Percentiles rank a stretch among this genome's conserved stretches.
Conservation (phyloP, 2,888 invertebrate species). For the Drosophila falleni region DNA sequence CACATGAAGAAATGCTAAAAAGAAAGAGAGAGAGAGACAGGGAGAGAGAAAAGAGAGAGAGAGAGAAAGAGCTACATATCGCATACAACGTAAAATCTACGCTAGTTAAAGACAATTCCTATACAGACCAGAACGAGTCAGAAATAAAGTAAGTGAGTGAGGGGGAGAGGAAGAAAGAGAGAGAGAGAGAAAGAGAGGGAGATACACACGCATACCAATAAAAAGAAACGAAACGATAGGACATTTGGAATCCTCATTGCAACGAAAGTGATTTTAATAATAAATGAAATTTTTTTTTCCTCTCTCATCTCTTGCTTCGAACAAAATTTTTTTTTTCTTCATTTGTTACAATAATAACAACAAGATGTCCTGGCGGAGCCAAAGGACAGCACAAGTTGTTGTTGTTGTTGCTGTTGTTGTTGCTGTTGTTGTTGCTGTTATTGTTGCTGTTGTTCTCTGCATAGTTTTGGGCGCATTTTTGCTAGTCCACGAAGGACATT, state of each 20-base stretch:
- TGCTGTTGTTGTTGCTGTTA: slow-evolving; percentile 11
- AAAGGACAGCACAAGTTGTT: slow-evolving; percentile 8
- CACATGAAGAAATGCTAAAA: slow-evolving; percentile 48
- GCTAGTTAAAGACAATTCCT: slow-evolving; percentile 75
- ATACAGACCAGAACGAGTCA: slow-evolving; percentile 37
- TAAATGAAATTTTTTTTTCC: slow-evolving; percentile 81
- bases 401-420: too few relatives aligned
- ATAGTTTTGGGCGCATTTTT: slow-evolving; percentile 38
- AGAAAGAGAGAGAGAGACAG: slow-evolving; percentile 15
- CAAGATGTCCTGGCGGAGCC: slow-evolving; percentile 13
- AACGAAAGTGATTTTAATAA: slow-evolving; percentile 86
- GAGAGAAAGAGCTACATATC: slow-evolving; percentile 31
- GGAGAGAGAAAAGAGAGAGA: slow-evolving; percentile 16
- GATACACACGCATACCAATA: slow-evolving; percentile 71
- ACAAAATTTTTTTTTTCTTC: neutral
- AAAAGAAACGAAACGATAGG: slow-evolving; percentile 75
- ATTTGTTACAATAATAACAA: slow-evolving; percentile 18
- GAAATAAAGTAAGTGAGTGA: neutral
- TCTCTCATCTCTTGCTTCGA: slow-evolving; percentile 5
- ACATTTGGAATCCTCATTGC: slow-evolving; percentile 84
- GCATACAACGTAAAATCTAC: slow-evolving; percentile 45
- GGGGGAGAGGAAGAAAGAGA: neutral
- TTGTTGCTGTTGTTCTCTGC: slow-evolving; percentile 19
- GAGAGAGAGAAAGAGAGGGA: slow-evolving; percentile 8
- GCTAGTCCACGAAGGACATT: slow-evolving; percentile 51